Percentiles rank a stretch among this genome's conserved stretches.
Evolutionary conservation across 2,113 vertebrate species (phyloP).

Genomic region (Microtus pennsylvanicus): DNA sequence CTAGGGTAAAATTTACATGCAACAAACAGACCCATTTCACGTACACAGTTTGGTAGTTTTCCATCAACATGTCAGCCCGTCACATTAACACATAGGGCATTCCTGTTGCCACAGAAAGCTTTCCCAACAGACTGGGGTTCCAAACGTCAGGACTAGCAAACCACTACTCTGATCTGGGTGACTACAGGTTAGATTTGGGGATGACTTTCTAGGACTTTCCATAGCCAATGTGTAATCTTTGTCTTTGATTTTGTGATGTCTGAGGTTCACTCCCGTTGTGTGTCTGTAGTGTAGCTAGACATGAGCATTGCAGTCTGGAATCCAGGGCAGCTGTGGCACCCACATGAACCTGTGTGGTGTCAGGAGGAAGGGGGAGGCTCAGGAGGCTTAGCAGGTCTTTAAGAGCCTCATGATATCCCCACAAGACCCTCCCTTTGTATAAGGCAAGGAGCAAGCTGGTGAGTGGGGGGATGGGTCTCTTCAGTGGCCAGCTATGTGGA

Average conservation of each 20-base stretch:
- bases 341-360: background rate
- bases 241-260: background rate
- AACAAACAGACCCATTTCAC: background rate
- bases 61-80: background rate
- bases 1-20: background rate
- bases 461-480: background rate
- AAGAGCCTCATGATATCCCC: background rate
- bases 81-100: background rate
- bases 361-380: background rate
- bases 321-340: background rate
- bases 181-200: background rate
- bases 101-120: background rate
- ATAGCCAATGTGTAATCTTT: background rate
- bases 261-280: background rate
- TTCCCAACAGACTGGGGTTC: background rate
- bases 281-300: background rate
- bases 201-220: background rate
- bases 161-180: background rate
- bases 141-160: background rate
- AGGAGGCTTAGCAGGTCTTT: background rate
- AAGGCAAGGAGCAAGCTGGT: background rate
- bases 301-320: background rate
- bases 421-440: background rate
- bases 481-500: background rate
- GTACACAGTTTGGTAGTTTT: background rate